These are phyloP conservation scores for Tychaedon coryphoeus DNA, from an alignment of 2,113 vertebrate species.

Conservation along the genomic window DNA sequence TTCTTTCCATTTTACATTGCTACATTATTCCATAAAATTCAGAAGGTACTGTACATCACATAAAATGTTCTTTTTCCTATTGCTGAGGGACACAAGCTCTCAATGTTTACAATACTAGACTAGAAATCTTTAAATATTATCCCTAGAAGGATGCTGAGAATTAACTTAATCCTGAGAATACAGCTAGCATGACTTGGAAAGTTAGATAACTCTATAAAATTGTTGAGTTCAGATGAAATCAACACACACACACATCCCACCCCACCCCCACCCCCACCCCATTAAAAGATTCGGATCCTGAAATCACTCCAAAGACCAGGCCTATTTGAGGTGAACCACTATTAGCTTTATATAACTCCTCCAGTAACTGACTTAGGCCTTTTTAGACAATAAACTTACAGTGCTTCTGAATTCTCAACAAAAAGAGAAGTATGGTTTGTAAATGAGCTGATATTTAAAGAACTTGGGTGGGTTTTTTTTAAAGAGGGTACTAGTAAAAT, in stretches of 20 bases:
- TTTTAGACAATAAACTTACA: not conserved
- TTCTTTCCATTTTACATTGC: not conserved
- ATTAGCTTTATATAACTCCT: not conserved
- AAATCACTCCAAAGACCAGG: not conserved
- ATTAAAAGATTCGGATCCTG: not conserved
- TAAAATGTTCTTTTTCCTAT: not conserved
- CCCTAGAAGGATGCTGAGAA: not conserved
- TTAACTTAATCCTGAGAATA: not conserved
- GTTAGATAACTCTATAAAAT: not conserved
- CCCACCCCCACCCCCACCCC: too few relatives aligned
- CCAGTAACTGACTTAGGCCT: not conserved
- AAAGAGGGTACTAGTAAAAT: not conserved
- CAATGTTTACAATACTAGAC: not conserved
- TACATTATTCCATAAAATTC: not conserved
- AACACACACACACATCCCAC: not conserved
- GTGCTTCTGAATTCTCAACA: not conserved
- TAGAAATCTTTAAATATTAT: not conserved
- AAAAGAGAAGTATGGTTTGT: not conserved
- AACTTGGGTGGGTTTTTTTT: not conserved
- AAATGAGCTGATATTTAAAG: not conserved
- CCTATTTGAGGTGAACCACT: not conserved
- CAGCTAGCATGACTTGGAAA: not conserved
- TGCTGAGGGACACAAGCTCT: not conserved
- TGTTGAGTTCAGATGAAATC: not conserved
- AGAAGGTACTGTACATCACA: not conserved